These are phyloP conservation scores for Heteromormyrus szaboi DNA, from an alignment of 2,797 vertebrate genomes.

Conservation along the genomic window DNA sequence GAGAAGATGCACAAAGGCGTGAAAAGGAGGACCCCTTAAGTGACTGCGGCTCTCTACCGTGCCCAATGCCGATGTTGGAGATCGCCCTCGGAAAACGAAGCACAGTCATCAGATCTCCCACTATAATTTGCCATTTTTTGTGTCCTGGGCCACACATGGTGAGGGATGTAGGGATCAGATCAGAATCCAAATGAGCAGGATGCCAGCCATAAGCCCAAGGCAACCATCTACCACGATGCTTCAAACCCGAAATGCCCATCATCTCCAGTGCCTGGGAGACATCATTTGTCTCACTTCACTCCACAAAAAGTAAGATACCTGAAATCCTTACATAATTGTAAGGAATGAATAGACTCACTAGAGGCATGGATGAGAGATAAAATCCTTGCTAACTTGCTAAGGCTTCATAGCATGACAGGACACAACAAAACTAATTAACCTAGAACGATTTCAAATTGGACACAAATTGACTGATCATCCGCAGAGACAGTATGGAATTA, in stretches of 20 bases:
- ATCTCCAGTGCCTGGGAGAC: neutral
- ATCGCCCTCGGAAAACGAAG: neutral
- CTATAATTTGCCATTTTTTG: neutral
- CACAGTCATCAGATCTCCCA: neutral
- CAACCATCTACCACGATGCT: neutral
- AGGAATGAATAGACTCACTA: neutral
- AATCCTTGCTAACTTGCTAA: neutral
- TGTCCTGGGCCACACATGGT: neutral
- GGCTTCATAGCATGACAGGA: neutral
- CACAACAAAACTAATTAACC: neutral
- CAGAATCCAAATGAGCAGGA: slow-evolving; percentile 10
- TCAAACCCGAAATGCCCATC: neutral
- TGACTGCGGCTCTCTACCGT: neutral
- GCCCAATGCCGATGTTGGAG: neutral
- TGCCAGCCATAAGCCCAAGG: neutral
- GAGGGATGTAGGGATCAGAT: neutral
- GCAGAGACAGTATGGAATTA: neutral
- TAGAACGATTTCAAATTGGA: neutral
- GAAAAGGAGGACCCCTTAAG: slow-evolving; percentile 40
- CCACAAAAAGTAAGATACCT: neutral
- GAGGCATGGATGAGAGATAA: neutral
- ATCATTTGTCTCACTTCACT: neutral
- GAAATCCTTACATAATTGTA: neutral
- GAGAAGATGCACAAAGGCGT: slow-evolving; percentile 24
- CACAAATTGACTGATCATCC: neutral